Conservation (phyloP, 2,888 invertebrate genomes). For the Melinopterus prodromus region DNA sequence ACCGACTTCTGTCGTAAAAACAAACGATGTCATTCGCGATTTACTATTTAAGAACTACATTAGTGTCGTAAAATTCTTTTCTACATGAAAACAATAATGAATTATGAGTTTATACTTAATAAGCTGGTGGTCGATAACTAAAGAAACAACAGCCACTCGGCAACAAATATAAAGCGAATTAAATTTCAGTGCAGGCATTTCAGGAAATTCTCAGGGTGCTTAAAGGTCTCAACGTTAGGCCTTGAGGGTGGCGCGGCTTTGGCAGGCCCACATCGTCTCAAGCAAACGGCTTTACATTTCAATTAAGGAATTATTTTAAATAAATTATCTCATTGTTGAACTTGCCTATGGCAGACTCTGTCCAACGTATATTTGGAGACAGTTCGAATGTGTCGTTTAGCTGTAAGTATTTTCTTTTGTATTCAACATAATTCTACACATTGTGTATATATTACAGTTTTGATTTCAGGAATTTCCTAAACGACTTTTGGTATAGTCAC, state of each 20-base stretch:
- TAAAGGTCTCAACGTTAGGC: not conserved
- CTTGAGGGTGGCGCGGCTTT: not conserved
- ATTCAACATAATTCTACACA: too few relatives aligned
- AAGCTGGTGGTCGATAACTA: too few relatives aligned
- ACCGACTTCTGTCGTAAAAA: too few relatives aligned
- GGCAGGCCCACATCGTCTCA: not conserved
- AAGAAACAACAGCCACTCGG: too few relatives aligned
- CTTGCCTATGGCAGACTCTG: not conserved
- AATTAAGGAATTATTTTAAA: conserved; percentile 4
- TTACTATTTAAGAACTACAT: too few relatives aligned
- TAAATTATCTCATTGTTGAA: not conserved
- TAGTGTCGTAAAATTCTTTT: too few relatives aligned
- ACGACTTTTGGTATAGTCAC: too few relatives aligned
- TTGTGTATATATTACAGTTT: too few relatives aligned
- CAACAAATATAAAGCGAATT: not conserved
- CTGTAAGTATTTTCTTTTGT: not conserved
- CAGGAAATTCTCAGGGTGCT: not conserved
- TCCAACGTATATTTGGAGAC: not conserved
- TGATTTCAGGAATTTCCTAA: too few relatives aligned
- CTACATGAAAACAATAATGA: too few relatives aligned
- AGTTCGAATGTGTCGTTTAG: not conserved
- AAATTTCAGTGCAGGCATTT: not conserved
- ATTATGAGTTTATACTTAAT: too few relatives aligned
- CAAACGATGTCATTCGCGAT: too few relatives aligned
- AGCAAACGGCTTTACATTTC: conserved; percentile 4